phyloP scores from a whole-genome alignment of 1,140 invertebrate genomes.

The Maconellicoccus hirsutus region DNA sequence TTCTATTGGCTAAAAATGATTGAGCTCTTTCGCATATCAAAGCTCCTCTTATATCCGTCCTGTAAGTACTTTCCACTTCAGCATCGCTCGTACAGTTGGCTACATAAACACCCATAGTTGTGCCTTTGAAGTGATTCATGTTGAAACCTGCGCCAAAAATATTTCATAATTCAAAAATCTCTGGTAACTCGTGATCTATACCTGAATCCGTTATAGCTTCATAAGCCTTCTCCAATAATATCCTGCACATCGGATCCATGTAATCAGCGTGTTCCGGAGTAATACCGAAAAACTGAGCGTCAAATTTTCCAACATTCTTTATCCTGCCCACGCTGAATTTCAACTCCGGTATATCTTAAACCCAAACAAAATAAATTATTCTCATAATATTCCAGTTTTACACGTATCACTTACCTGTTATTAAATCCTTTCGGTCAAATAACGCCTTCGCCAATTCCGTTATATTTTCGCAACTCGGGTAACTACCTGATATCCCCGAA shows the following conservation, averaged over 20 bases:
- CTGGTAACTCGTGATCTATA: no score
- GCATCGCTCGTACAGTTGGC: constrained; percentile 67
- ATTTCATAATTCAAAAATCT: no score
- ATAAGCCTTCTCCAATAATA: constrained; percentile 68
- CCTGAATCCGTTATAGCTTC: constrained; percentile 83
- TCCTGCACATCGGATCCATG: constrained; percentile 66
- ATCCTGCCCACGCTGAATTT: constrained; percentile 65
- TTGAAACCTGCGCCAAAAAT: constrained; percentile 46
- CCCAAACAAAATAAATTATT: constrained; percentile 26
- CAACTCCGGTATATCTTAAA: constrained; percentile 52
- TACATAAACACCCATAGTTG: constrained; percentile 67
- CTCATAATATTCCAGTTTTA: neutral
- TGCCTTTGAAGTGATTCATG: constrained; percentile 47
- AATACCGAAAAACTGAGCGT: constrained; percentile 68
- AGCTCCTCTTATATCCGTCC: constrained; percentile 36
- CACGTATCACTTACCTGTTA: constrained; percentile 40
- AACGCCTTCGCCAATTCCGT: constrained; percentile 68
- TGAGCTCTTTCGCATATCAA: constrained; percentile 66
- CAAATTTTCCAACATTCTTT: constrained; percentile 65
- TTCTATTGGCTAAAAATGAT: constrained; percentile 80
- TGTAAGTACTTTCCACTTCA: constrained; percentile 35
- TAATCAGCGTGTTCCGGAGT: constrained; percentile 65
- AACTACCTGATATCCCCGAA: constrained; percentile 35
- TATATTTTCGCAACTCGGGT: constrained; percentile 44
- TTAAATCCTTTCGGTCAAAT: constrained; percentile 63